Percentiles rank a stretch among this genome's conserved stretches.
These are phyloP conservation scores for Otolemur crassicaudatus DNA, from an alignment of 2,797 vertebrate species.

Conservation along the genomic window DNA sequence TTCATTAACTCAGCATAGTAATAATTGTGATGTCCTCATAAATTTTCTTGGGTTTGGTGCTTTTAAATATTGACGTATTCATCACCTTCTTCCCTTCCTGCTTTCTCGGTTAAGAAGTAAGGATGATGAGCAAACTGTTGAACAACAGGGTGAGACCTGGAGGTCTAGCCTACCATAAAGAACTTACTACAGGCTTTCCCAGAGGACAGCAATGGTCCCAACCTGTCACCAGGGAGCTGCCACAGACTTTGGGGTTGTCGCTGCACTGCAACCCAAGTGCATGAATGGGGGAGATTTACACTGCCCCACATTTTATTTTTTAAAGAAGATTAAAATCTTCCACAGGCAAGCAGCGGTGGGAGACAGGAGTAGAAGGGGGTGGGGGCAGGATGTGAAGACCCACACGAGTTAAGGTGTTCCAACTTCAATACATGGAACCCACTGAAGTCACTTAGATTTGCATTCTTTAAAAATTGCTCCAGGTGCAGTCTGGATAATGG, in stretches of 20 bases:
- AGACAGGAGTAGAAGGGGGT: not conserved
- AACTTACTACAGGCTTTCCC: not conserved
- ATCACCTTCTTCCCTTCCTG: not conserved
- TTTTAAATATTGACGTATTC: slow-evolving; percentile 38
- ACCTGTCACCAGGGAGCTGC: not conserved
- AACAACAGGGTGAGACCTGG: not conserved
- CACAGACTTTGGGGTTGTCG: not conserved
- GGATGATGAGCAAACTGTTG: not conserved
- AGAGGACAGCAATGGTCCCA: not conserved
- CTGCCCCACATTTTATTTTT: not conserved
- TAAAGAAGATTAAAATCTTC: not conserved
- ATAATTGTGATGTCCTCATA: slow-evolving; percentile 85
- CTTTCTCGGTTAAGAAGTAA: slow-evolving; percentile 10
- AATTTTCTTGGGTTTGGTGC: slow-evolving; percentile 77
- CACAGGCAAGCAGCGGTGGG: not conserved
- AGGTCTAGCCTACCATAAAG: not conserved
- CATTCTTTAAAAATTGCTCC: not conserved
- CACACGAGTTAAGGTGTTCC: not conserved
- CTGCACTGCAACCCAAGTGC: not conserved
- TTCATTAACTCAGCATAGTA: slow-evolving; percentile 84
- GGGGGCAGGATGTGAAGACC: not conserved
- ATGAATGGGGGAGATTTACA: not conserved
- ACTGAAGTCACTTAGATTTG: not conserved
- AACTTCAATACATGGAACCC: not conserved
- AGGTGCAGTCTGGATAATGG: not conserved